These are phyloP conservation scores for Troides aeacus DNA, from an alignment of 2,888 invertebrate species.

Conservation along the genomic window DNA sequence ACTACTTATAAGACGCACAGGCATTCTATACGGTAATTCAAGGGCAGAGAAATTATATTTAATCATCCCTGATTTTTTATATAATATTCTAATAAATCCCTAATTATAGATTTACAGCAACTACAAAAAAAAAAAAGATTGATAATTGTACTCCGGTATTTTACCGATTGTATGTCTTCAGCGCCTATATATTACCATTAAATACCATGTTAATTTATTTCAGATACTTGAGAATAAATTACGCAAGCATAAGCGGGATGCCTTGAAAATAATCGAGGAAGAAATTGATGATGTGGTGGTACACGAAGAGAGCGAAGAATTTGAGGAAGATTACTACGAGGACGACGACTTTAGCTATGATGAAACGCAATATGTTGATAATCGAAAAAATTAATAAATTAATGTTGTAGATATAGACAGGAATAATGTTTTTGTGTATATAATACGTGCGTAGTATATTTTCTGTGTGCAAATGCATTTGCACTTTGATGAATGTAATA, in stretches of 20 bases:
- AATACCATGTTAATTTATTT: slow-evolving; percentile 31
- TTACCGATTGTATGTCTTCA: too few relatives aligned
- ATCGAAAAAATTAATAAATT: slow-evolving; percentile 33
- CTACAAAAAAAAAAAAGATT: too few relatives aligned
- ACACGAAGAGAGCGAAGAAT: slow-evolving; percentile 38
- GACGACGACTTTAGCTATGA: slow-evolving; percentile 44
- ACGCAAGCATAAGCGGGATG: slow-evolving; percentile 48
- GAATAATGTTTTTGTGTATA: background rate
- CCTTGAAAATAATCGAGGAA: slow-evolving; percentile 37
- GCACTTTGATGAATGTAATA: too few relatives aligned
- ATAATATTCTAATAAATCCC: too few relatives aligned
- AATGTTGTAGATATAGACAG: background rate
- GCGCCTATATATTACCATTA: too few relatives aligned
- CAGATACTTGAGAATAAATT: slow-evolving; percentile 66
- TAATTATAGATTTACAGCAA: too few relatives aligned
- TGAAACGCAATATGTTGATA: slow-evolving; percentile 30
- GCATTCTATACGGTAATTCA: too few relatives aligned
- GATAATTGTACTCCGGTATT: too few relatives aligned
- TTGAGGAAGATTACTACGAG: slow-evolving; percentile 41
- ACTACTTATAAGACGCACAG: too few relatives aligned
- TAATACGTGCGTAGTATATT: background rate
- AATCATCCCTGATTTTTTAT: too few relatives aligned
- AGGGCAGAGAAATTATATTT: too few relatives aligned
- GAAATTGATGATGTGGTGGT: slow-evolving; percentile 27
- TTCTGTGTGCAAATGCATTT: background rate